Base-by-base conservation (phyloP, 37 sponge, comb jelly and placozoan species). In the Tethya wilhelma region DNA sequence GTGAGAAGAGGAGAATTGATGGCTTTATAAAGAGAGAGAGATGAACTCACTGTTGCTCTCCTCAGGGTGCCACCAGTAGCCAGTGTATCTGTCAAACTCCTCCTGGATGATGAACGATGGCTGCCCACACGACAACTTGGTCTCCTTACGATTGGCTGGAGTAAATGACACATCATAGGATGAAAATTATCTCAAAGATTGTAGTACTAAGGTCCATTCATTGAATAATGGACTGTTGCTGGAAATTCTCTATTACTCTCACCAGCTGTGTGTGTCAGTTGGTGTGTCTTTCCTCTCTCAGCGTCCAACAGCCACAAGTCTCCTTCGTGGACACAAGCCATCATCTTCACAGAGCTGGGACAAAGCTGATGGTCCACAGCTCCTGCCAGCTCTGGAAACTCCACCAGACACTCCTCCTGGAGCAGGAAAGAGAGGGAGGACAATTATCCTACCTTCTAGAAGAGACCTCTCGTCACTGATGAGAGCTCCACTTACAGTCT, bases 71-170 rank as follows among this genome's bases (percentile, higher is more conserved):
- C 91, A 90, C 86, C 86, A 90, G 73, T 75, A 90, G 1, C 91
- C 91, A 77, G 82, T 85, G 73, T 70, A 90, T 1, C 91, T 55
- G 53, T 90, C 91, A 85, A 90, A 90, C 73, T 90, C 91, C 40
- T 90, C 91, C 79, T 87, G 88, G n/a, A 67, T 73, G 5, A 87
- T 42, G 25, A 80, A 87, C 3, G 82, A 64, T 23, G 88, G 66
- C 40, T 72, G 74, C 5, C 86, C 86, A 77, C 79, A 79, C 34
- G 72, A 56, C 38, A 73, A 29, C 39, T 80, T 49, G 11, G 4
- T n/a, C 25, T 70, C 74, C 32, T 26, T 36, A 73, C 34, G 74
- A 11, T 55, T 55, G 36, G 9, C 56, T 55, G 57, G n/a, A n/a
- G n/a, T 42, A 20, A 70, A n/a, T n/a, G n/a, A n/a, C n/a, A n/a